Evolutionary conservation across 2,888 invertebrate species (phyloP), one percentile per base, ranked within the genome.

Genomic region (Spialia ferax): DNA sequence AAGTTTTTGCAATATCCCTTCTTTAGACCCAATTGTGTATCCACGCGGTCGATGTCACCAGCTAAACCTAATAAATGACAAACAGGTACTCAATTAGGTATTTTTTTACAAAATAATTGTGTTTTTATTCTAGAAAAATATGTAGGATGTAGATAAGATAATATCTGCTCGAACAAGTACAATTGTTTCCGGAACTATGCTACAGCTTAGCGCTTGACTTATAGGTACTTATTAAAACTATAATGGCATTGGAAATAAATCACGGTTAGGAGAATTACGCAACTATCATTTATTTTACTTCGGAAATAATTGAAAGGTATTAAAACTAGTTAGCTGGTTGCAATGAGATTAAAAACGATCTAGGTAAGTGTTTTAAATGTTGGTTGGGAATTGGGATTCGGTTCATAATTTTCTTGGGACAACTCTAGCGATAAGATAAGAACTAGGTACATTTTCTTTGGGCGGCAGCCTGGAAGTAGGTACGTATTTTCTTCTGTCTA

Each of bases 221-320:
- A 54, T 66, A 54, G n/a, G n/a, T n/a, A n/a, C n/a, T n/a, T n/a
- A n/a, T 54, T 60, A 54, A 66, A 66, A 66, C 60, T 60, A 66
- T 54, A 66, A 54, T 54, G 45, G 29, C 60, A 48, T n/a, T 11
- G 38, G 6, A 52, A 15, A 60, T 60, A 60, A 63, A 63, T 63
- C 63, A 38, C 29, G 60, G 35, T 66, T 60, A 54, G 42, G 52
- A 59, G 66, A 65, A 59, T 45, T 38, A 59, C 38, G 64, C 13
- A 23, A 50, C 57, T 26, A 15, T 11, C 45, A 32, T 18, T 32
- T 18, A 45, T 23, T 42, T 23, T 42, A 29, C 4, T 26, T 10
- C 18, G 29, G 10, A 29, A 54, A 54, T 54, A 54, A 13, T 54
- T 26, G 15, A 1, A 10, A 13, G 13, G 23, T n/a, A 23, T 23